Evolutionary conservation across 1,140 invertebrate species (phyloP), one percentile per base, ranked within the genome.

Genomic region (Coelopa frigida): DNA sequence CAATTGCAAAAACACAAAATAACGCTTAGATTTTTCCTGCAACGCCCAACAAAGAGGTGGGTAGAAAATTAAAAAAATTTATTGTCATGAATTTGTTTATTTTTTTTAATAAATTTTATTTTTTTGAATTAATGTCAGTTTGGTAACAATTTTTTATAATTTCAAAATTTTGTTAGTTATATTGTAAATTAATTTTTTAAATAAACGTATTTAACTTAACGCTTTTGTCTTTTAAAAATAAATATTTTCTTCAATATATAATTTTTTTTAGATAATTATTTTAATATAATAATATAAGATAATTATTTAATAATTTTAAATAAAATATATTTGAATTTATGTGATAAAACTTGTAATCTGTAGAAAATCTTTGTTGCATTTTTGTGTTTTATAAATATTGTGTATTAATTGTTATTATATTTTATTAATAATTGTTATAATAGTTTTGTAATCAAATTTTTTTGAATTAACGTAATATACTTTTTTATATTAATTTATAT

Each of bases 31-130:
- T 68, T 52, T 68, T 68, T 44, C 65, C 65, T 52, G 65, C 65
- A 24, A 68, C 65, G 49, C 65, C 65, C 23, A 68, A 62, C 52
- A 68, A 66, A 46, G 65, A 68, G 64, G 61, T 65, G 54, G 57
- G 60, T 63, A 60, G 31, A 5, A 12, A 35, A 17, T 20, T 32
- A 18, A 10, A 12, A 35, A 33, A 31, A 12, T 44, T 23, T 44
- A 38, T 48, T 44, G 14, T 35, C 26, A 35, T 36, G 35, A 21
- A 5, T 33, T 22, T 38, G 6, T 40, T 4, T 41, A 14, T 12
- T 21, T 29, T 21, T 40, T 46, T 23, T 11, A 32, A 32, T 41
- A 1, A 12, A 21, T 29, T 3, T 8, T 39, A 14, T 27, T 18
- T 12, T 37, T 44, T 18, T n/a, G n/a, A n/a, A n/a, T n/a, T n/a